Evolutionary conservation across 2,888 invertebrate genomes (phyloP).

Genomic region (Helobdella robusta): DNA sequence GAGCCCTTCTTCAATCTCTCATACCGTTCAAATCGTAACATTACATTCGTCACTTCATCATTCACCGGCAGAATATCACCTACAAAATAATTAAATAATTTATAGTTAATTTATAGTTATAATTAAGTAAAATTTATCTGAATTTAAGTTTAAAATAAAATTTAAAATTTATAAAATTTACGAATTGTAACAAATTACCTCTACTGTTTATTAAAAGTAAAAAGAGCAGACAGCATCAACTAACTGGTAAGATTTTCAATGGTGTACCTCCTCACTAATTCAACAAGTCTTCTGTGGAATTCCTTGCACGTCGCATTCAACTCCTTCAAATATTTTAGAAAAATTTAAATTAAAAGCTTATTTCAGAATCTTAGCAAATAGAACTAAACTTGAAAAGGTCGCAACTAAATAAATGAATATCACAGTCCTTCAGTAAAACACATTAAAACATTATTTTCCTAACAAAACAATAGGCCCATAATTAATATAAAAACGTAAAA

Average conservation of each 20-base stretch:
- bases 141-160: background rate
- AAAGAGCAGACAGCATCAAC: background rate
- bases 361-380: no score
- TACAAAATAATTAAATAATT: slow-evolving; percentile 33
- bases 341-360: no score
- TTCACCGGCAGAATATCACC: slow-evolving; percentile 84
- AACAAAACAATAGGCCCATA: no score
- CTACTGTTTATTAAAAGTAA: background rate
- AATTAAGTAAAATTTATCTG: background rate
- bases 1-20: slow-evolving; percentile 39
- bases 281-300: slow-evolving; percentile 21
- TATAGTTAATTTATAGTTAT: background rate
- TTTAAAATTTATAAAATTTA: background rate
- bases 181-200: background rate
- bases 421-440: no score
- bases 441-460: no score
- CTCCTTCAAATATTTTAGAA: slow-evolving; percentile 5
- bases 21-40: slow-evolving; percentile 62
- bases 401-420: no score
- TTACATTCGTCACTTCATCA: slow-evolving; percentile 88
- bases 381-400: no score
- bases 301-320: slow-evolving; percentile 10
- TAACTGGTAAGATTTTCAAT: slow-evolving; percentile 17
- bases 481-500: no score
- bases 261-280: slow-evolving; percentile 16